phyloP scores from a whole-genome alignment of 2,113 vertebrate species.

The Pterocles orientalis region DNA sequence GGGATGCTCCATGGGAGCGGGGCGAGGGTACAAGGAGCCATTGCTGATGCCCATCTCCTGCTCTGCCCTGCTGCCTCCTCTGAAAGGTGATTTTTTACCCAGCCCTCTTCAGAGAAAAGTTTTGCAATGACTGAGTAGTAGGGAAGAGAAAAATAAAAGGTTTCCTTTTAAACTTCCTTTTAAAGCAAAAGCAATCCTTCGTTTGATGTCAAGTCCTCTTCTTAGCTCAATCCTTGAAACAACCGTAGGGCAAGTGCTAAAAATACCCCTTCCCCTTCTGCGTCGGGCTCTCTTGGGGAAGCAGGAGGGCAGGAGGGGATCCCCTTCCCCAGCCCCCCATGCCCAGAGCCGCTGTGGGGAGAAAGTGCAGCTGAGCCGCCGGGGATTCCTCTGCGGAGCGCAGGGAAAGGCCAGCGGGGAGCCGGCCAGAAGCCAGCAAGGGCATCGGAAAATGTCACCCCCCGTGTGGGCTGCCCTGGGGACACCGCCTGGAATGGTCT shows the following conservation, averaged over 20 bases:
- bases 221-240: background rate
- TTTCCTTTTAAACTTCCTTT: background rate
- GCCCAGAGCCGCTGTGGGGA: background rate
- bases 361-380: background rate
- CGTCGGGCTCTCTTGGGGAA: background rate
- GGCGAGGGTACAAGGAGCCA: accelerated
- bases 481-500: background rate
- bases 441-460: accelerated
- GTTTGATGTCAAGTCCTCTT: constrained; percentile 24
- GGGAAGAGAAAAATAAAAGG: background rate
- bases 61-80: background rate
- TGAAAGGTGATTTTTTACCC: background rate
- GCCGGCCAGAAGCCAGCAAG: background rate
- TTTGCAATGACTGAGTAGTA: background rate
- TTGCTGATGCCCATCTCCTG: accelerated
- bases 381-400: background rate
- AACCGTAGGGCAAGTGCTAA: background rate
- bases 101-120: background rate
- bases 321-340: background rate
- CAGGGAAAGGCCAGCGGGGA: background rate
- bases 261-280: constrained; percentile 10
- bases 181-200: background rate
- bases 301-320: constrained; percentile 1
- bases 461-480: background rate
- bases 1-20: background rate